Evolutionary conservation across 2,113 vertebrate genomes (phyloP), one percentile per base, ranked within the genome.

Genomic region (Indicator indicator): DNA sequence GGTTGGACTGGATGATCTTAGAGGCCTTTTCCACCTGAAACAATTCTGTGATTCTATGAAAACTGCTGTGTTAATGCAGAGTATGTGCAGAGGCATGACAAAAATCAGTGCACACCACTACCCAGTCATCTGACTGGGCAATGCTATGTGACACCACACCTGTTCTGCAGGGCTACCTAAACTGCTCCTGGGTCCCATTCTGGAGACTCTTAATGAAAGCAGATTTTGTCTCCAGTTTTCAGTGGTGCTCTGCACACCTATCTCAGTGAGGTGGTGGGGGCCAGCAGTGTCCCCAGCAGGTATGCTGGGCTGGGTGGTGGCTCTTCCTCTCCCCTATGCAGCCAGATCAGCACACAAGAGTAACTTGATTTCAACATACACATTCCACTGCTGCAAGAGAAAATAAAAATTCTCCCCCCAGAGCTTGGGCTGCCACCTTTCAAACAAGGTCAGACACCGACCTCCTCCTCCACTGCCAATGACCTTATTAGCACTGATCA

Each of bases 401-500:
- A 52, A 21, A 20, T 16, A 86, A 81, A 86, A 74, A 36, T 30
- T 65, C 65, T 59, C 38, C 24, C 33, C 70, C 36, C 40, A 42
- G 56, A 69, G 40, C 20, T 2, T 58, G 81, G 73, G 65, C 83
- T 83, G 78, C 78, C 88, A 94, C 85, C 86, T 97, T 97, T 95
- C 86, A 91, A 84, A 96, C 44, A 92, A 96, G 95, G 94, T 82
- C 80, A 87, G 94, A 85, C 69, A 85, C 59, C 42, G 40, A 89
- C 83, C 70, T 91, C 90, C 65, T 93, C 78, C 71, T 69, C 95
- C 82, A 67, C 38, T 13, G 16, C 55, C 79, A 91, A 70, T 93
- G 95, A 97, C 89, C 96, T 97, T 97, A 97, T 97, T 96, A 97
- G 91, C 38, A 90, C 76, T 26, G 94, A 97, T 95, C 95, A 95